phyloP scores from a whole-genome alignment of 2,888 invertebrate species.

The Antitype chi region DNA sequence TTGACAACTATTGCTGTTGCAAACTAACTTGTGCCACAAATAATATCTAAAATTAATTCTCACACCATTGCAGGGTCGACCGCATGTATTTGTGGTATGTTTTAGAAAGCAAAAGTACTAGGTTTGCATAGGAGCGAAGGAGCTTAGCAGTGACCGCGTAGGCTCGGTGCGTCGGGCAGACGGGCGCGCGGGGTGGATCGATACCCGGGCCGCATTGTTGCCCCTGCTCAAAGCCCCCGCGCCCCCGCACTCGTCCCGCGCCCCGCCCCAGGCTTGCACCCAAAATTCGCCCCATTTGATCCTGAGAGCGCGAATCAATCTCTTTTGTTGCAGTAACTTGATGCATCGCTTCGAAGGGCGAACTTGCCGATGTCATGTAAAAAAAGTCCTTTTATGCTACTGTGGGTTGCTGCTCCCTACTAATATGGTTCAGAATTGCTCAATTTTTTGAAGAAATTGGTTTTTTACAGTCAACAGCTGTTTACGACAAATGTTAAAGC shows the following conservation, averaged over 20 bases:
- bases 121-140: constrained; percentile 82
- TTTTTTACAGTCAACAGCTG: constrained; percentile 67
- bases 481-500: constrained; percentile 60
- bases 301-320: constrained; percentile 87
- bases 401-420: constrained; percentile 45
- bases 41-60: constrained; percentile 65
- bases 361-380: constrained; percentile 61
- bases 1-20: constrained; percentile 46
- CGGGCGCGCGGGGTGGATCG: constrained; percentile 85
- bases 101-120: constrained; percentile 86
- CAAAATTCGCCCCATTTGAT: constrained; percentile 89
- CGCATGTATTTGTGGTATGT: constrained; percentile 69
- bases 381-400: constrained; percentile 43
- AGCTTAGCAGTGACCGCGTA: constrained; percentile 75
- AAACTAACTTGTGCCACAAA: constrained; percentile 52
- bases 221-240: constrained; percentile 75
- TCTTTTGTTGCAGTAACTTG: constrained; percentile 87
- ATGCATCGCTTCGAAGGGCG: constrained; percentile 77
- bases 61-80: constrained; percentile 60
- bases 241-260: constrained; percentile 71
- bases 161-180: constrained; percentile 83
- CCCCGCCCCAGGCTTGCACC: constrained; percentile 81
- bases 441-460: constrained; percentile 1
- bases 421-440: constrained; percentile 54
- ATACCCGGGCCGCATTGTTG: constrained; percentile 90